A percentile compares a stretch with the other conserved stretches of the same genome.
These are phyloP conservation scores for Eriocheir sinensis DNA, from an alignment of 1,140 invertebrate species.

Conservation along the genomic window DNA sequence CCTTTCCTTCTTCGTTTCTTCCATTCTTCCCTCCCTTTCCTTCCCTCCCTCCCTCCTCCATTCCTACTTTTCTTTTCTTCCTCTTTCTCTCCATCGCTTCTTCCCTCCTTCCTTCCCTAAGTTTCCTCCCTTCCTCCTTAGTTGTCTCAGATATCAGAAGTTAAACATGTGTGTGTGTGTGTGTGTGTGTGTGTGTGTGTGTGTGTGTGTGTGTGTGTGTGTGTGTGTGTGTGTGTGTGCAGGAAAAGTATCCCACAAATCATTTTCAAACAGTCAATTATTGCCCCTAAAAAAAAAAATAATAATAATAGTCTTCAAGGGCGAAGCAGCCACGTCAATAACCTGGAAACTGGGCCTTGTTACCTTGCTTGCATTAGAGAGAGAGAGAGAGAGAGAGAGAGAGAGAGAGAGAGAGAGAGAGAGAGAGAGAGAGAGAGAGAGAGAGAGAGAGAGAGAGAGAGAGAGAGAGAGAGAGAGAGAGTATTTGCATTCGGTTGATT, in stretches of 20 bases:
- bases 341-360: too few relatives aligned
- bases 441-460: slow-evolving; percentile 35
- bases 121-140: too few relatives aligned
- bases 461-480: neutral
- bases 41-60: neutral
- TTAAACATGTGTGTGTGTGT: too few relatives aligned
- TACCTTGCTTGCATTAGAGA: neutral
- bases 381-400: neutral
- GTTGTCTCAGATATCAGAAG: too few relatives aligned
- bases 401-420: neutral
- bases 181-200: too few relatives aligned
- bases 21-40: neutral
- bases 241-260: slow-evolving; percentile 63
- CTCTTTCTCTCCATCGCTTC: neutral
- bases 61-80: neutral
- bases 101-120: neutral
- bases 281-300: neutral
- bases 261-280: slow-evolving; percentile 65
- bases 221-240: too few relatives aligned
- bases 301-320: slow-evolving; percentile 1
- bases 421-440: slow-evolving; percentile 32
- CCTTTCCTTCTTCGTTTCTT: neutral
- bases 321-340: too few relatives aligned
- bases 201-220: neutral
- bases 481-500: neutral